These are phyloP conservation scores for Miichthys miiuy DNA, from an alignment of 2,797 vertebrate species.

Conservation along the genomic window DNA sequence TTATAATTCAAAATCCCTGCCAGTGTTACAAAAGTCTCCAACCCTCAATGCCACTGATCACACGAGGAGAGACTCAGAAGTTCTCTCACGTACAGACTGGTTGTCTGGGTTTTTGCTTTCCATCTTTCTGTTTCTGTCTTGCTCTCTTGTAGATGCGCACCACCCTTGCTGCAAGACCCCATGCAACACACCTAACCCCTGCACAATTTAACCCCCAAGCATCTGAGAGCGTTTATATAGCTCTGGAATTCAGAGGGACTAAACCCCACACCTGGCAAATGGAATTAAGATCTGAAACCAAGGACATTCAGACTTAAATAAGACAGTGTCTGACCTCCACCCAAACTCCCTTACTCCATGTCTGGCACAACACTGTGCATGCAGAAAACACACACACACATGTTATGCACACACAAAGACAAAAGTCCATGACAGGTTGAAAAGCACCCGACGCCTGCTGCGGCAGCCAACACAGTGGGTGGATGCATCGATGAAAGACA, in stretches of 20 bases:
- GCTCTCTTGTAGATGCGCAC: slow-evolving; percentile 10
- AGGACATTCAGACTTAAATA: slow-evolving; percentile 66
- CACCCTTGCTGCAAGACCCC: slow-evolving; percentile 20
- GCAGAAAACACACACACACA: slow-evolving; percentile 14
- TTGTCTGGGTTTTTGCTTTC: slow-evolving; percentile 48
- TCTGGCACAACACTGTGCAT: slow-evolving; percentile 11
- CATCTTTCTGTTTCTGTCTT: slow-evolving; percentile 20
- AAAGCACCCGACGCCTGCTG: slow-evolving; percentile 12
- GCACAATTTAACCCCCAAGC: slow-evolving; percentile 50
- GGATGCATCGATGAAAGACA: slow-evolving; percentile 58
- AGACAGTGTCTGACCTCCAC: slow-evolving; percentile 50
- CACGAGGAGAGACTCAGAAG: slow-evolving; percentile 31
- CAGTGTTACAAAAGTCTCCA: slow-evolving; percentile 56
- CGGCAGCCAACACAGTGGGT: slow-evolving; percentile 59
- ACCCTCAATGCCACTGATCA: slow-evolving; percentile 48
- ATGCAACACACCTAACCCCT: slow-evolving; percentile 38
- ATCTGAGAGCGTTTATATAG: slow-evolving; percentile 75
- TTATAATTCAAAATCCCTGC: slow-evolving; percentile 58
- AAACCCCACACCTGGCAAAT: slow-evolving; percentile 71
- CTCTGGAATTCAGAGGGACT: slow-evolving; percentile 65
- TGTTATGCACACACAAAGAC: background rate
- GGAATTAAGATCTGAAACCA: slow-evolving; percentile 66
- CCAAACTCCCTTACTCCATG: slow-evolving; percentile 11
- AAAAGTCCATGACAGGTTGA: slow-evolving; percentile 47
- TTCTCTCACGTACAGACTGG: slow-evolving; percentile 31